Evolutionary conservation across 2,888 invertebrate genomes (phyloP), one percentile per base, ranked within the genome.

Genomic region (Cetonia aurata): DNA sequence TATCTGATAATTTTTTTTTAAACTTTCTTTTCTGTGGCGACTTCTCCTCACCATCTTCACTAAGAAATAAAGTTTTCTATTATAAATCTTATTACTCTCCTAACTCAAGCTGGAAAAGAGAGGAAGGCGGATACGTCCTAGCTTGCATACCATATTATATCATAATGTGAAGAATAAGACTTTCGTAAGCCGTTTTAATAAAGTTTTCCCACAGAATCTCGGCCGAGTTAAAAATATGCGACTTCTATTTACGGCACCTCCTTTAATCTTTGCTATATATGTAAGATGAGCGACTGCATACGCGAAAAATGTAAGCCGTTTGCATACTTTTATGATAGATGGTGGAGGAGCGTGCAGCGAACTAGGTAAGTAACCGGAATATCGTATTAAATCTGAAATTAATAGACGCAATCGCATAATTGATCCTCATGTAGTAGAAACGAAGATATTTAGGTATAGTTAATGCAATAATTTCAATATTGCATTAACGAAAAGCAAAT

Each of bases 161-260:
- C n/a, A 6, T 31, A n/a, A 9, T 33, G 33, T 48, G 48, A 25
- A n/a, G 15, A 62, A 62, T 48, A 48, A 31, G 33, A 48, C 9
- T 53, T 41, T 65, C 50, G 41, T 50, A 65, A 65, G 50, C 19
- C 19, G 41, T 37, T 50, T 65, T 50, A 37, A 65, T 65, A 50
- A 65, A 50, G 15, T 19, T 65, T 46, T 50, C 48, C 19, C 50
- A 2, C 6, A 15, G 62, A 65, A 50, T 65, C 50, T 65, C 60
- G 19, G 25, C 13, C 48, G 15, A 15, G 31, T 10, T 52, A 12
- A 65, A 12, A 37, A 50, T 52, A 50, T 41, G 50, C 37, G 50
- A 50, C 50, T 65, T 65, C 62, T 50, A 65, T 65, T 65, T 65
- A 65, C 50, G 62, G 62, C 33, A 12, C 46, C 50, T 50, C 50